A percentile compares a stretch with the other conserved stretches of the same genome.
These are phyloP conservation scores for Pelusios castaneus DNA, from an alignment of 2,113 vertebrate genomes.

Conservation along the genomic window DNA sequence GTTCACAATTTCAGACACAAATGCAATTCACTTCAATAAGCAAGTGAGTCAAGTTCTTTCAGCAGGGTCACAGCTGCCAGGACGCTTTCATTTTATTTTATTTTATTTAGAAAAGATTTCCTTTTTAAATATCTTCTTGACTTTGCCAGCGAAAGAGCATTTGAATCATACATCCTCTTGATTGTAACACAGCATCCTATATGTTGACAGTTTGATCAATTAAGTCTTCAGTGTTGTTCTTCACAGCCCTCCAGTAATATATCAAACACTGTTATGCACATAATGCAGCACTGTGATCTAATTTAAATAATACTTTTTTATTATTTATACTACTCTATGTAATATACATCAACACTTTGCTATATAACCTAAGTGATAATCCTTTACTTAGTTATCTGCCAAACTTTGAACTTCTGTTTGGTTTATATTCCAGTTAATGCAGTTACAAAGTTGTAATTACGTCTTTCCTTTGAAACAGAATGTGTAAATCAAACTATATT, in stretches of 20 bases:
- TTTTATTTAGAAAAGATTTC: conserved; percentile 57
- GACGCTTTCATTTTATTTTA: conserved; percentile 44
- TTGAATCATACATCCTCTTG: conserved; percentile 70
- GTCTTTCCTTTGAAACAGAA: conserved; percentile 76
- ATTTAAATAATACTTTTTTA: conserved; percentile 89
- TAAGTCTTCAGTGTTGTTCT: conserved; percentile 76
- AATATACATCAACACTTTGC: conserved; percentile 85
- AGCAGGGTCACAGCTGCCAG: conserved; percentile 66
- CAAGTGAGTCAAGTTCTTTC: conserved; percentile 67
- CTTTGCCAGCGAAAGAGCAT: conserved; percentile 77
- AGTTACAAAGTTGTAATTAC: conserved; percentile 77
- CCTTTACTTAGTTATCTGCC: conserved; percentile 80
- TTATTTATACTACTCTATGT: conserved; percentile 87
- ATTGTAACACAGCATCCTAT: conserved; percentile 72
- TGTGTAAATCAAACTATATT: conserved; percentile 78
- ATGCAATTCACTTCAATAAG: conserved; percentile 59
- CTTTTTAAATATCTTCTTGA: conserved; percentile 62
- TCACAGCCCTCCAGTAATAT: conserved; percentile 81
- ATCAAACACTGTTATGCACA: conserved; percentile 87
- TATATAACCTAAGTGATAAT: conserved; percentile 83
- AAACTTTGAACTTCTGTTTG: conserved; percentile 76
- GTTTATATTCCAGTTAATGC: conserved; percentile 80
- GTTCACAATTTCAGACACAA: conserved; percentile 23
- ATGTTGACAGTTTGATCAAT: conserved; percentile 77
- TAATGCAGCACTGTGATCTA: conserved; percentile 88